Evolutionary conservation across 92 coral and sea anemone genomes (phyloP).

Genomic region (Phymanthus crucifer): DNA sequence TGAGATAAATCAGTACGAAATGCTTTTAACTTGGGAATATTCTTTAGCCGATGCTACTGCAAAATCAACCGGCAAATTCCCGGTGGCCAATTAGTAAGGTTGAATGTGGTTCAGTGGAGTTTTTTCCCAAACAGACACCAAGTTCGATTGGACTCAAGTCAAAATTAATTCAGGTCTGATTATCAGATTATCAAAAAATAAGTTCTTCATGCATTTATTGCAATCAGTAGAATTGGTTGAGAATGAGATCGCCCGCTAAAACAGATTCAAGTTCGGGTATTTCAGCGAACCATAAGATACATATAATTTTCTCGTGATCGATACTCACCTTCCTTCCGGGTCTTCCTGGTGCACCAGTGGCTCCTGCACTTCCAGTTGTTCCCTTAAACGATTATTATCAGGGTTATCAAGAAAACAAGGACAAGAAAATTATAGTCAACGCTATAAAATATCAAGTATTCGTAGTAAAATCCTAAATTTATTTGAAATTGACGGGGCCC

Average conservation of each 20-base stretch:
- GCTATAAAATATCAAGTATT: background rate
- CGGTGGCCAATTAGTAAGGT: too few relatives aligned
- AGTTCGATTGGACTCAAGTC: too few relatives aligned
- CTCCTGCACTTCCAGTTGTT: conserved; percentile 42
- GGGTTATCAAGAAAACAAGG: background rate
- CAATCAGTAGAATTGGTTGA: background rate
- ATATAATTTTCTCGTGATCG: background rate
- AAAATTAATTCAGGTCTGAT: too few relatives aligned
- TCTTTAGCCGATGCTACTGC: background rate
- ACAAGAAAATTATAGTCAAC: background rate
- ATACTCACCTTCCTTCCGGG: conserved; percentile 51
- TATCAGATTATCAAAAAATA: too few relatives aligned
- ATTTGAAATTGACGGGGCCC: too few relatives aligned
- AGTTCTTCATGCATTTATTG: too few relatives aligned
- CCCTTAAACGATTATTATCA: conserved; percentile 30
- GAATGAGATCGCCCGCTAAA: background rate
- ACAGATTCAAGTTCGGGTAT: background rate
- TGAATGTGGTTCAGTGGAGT: too few relatives aligned
- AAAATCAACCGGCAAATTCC: background rate
- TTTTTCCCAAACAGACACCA: too few relatives aligned
- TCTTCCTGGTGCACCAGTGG: conserved; percentile 46
- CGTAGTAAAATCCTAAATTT: too few relatives aligned
- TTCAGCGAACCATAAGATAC: too few relatives aligned
- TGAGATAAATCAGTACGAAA: background rate
- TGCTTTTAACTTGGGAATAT: background rate